phyloP scores from a whole-genome alignment of 1,140 invertebrate genomes.

The Hetaerina americana region DNA sequence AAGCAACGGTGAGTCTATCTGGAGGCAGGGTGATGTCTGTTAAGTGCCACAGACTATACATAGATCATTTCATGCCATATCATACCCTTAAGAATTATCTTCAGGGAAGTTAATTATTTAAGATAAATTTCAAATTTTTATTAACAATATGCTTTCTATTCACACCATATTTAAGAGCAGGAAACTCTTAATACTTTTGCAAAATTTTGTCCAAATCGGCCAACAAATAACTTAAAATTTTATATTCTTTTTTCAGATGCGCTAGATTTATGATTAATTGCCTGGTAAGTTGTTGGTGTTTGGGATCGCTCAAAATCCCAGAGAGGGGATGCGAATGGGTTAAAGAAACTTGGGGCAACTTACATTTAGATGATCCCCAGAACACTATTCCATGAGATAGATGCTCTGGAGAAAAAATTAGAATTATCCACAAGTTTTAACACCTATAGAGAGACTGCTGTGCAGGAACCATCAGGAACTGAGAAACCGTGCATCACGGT shows the following conservation, averaged over 20 bases:
- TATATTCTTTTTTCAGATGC: background rate
- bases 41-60: constrained; percentile 2
- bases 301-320: background rate
- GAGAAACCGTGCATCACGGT: no score
- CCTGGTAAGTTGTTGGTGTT: background rate
- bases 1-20: background rate
- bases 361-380: no score
- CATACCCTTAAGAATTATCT: constrained; percentile 5
- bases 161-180: background rate
- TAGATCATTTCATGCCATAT: constrained; percentile 7
- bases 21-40: constrained; percentile 5
- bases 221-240: background rate
- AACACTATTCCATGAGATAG: no score
- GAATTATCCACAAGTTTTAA: no score
- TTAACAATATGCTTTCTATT: background rate
- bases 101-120: background rate
- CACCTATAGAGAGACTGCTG: no score
- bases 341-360: no score
- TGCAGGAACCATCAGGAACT: no score
- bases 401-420: no score
- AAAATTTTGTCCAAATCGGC: background rate
- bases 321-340: background rate
- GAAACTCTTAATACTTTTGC: background rate
- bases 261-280: background rate
- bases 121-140: background rate